Conservation (phyloP, 2,888 invertebrate species). For the Epinotia nisella region DNA sequence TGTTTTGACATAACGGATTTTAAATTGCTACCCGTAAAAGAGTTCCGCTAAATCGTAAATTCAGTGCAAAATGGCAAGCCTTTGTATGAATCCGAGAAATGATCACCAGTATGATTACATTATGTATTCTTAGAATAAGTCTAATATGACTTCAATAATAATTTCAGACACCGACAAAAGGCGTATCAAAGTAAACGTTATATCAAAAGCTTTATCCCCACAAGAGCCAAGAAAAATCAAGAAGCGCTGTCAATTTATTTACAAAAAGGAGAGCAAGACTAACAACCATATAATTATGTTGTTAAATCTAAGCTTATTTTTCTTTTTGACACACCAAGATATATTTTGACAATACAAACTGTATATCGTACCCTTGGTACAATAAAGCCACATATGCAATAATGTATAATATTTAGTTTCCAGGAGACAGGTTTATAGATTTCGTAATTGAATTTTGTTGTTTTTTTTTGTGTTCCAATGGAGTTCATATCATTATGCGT, state of each 20-base stretch:
- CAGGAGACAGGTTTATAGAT: too few species aligned
- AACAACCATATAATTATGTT: background rate
- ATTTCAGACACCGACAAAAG: background rate
- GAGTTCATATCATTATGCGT: too few species aligned
- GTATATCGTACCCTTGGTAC: too few species aligned
- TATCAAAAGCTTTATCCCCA: constrained; percentile 1
- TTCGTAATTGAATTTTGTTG: too few species aligned
- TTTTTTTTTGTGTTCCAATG: too few species aligned
- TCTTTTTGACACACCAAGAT: too few species aligned
- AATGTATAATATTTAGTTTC: too few species aligned
- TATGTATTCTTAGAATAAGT: constrained; percentile 2
- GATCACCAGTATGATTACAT: background rate
- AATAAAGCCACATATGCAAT: too few species aligned
- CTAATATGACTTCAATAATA: background rate
- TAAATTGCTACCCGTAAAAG: background rate
- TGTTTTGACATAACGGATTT: background rate
- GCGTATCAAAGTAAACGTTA: background rate
- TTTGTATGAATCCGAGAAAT: background rate
- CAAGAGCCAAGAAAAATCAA: background rate
- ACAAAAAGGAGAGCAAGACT: background rate
- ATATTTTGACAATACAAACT: too few species aligned
- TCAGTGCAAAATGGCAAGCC: background rate
- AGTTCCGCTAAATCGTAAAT: background rate
- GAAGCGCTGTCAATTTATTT: too few species aligned
- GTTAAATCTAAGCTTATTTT: too few species aligned